Conservation (phyloP, 2,888 invertebrate species). For the Tenthredo amoena region DNA sequence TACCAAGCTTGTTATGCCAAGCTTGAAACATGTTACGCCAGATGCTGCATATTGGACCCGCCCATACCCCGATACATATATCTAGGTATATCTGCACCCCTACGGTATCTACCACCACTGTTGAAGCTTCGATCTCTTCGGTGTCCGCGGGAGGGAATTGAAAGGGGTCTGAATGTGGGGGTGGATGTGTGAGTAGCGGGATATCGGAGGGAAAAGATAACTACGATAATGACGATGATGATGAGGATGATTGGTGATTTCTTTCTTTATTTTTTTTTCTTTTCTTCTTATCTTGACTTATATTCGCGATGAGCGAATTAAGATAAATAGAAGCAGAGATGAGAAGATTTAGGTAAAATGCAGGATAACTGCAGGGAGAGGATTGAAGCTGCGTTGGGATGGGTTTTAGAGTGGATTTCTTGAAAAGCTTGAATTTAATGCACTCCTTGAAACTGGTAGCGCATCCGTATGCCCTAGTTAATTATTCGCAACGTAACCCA, state of each 20-base stretch:
- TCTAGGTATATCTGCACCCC: too few relatives aligned
- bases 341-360: not conserved
- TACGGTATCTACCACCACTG: not conserved
- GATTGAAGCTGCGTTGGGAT: not conserved
- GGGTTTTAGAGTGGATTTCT: constrained; percentile 18
- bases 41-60: constrained; percentile 74
- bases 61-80: not conserved
- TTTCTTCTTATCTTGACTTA: not conserved
- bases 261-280: not conserved
- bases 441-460: constrained; percentile 25
- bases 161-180: not conserved
- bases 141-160: not conserved
- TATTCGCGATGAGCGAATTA: not conserved
- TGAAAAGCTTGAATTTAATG: constrained; percentile 46
- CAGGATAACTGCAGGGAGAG: not conserved
- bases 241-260: not conserved
- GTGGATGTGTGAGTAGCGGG: not conserved
- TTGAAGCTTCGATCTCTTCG: not conserved
- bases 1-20: constrained; percentile 75
- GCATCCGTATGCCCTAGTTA: constrained; percentile 57
- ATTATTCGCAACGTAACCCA: constrained; percentile 62
- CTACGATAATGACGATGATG: not conserved
- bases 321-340: not conserved
- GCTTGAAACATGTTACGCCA: constrained; percentile 77
- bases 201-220: not conserved